These are phyloP conservation scores for Ptychodera flava DNA, from an alignment of 35 echinoderm and acorn worm genomes.

Conservation along the genomic window DNA sequence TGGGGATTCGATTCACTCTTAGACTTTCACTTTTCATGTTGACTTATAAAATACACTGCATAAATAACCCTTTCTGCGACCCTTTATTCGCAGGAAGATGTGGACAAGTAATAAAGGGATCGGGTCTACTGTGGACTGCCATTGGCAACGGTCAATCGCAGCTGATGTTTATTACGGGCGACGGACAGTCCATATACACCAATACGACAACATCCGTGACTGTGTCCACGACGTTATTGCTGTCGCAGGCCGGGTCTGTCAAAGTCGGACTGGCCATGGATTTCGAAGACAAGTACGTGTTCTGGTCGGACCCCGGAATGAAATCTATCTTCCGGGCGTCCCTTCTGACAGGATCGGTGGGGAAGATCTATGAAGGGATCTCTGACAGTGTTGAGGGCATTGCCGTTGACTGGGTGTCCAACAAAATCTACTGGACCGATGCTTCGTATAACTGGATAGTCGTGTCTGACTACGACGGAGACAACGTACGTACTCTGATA, in stretches of 20 bases:
- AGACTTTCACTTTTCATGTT: no score
- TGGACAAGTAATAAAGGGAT: no score
- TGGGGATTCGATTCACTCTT: no score
- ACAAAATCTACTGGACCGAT: conserved; percentile 63
- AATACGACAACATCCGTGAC: no score
- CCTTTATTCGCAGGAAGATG: no score
- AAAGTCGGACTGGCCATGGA: conserved; percentile 41
- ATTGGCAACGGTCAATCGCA: no score
- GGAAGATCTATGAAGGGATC: conserved; percentile 34
- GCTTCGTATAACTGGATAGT: conserved; percentile 80
- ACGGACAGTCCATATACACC: no score
- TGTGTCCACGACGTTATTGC: conserved; percentile 36
- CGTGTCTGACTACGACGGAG: conserved; percentile 36
- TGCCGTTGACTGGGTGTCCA: conserved; percentile 65
- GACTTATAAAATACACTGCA: no score
- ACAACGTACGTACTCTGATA: conserved; percentile 27
- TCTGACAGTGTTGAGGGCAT: conserved; percentile 46
- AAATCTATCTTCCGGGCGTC: conserved; percentile 43
- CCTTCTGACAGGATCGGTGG: conserved; percentile 11
- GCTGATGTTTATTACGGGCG: no score
- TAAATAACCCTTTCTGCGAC: no score
- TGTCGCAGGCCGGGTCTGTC: conserved; percentile 22
- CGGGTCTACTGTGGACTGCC: no score
- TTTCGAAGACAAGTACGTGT: conserved; percentile 30
- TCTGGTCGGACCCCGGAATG: conserved; percentile 53